Evolutionary conservation across 1,140 invertebrate species (phyloP).

Genomic region (Leptopilina clavipes): DNA sequence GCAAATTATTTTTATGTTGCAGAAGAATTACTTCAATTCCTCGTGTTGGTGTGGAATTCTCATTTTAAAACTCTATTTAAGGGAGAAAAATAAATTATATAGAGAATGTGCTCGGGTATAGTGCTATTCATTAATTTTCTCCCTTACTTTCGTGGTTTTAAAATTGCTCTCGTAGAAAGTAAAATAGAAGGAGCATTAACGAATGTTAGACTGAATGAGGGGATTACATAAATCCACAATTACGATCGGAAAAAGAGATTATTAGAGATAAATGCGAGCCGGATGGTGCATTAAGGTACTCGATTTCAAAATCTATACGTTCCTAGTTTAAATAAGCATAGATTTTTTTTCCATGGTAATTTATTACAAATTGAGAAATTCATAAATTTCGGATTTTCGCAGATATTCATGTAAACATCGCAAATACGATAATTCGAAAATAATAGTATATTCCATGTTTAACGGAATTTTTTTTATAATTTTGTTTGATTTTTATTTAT

Average conservation of each 20-base stretch:
- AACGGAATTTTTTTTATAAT: too few relatives aligned
- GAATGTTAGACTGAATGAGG: slow-evolving; percentile 15
- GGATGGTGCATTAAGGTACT: slow-evolving; percentile 15
- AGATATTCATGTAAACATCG: too few relatives aligned
- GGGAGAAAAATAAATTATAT: slow-evolving; percentile 17
- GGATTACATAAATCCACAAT: slow-evolving; percentile 19
- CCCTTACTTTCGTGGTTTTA: slow-evolving; percentile 12
- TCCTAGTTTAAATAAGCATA: background rate
- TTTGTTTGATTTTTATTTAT: too few relatives aligned
- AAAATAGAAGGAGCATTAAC: slow-evolving; percentile 19
- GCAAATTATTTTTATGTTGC: slow-evolving; percentile 13
- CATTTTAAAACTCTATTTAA: slow-evolving; percentile 17
- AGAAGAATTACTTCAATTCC: slow-evolving; percentile 1
- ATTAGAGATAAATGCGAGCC: slow-evolving; percentile 4
- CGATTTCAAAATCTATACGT: background rate
- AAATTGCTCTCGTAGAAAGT: slow-evolving; percentile 19
- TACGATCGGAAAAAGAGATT: slow-evolving; percentile 19
- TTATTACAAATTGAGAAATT: background rate
- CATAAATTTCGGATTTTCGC: background rate
- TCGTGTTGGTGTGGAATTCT: background rate
- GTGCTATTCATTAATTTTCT: slow-evolving; percentile 13
- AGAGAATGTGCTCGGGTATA: background rate
- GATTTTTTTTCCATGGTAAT: background rate
- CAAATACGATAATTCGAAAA: too few relatives aligned
- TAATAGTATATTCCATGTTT: too few relatives aligned